A percentile compares a stretch with the other conserved stretches of the same genome.
These are phyloP conservation scores for Microctenopoma lineatum DNA, from an alignment of 2,797 vertebrate genomes.

Conservation along the genomic window DNA sequence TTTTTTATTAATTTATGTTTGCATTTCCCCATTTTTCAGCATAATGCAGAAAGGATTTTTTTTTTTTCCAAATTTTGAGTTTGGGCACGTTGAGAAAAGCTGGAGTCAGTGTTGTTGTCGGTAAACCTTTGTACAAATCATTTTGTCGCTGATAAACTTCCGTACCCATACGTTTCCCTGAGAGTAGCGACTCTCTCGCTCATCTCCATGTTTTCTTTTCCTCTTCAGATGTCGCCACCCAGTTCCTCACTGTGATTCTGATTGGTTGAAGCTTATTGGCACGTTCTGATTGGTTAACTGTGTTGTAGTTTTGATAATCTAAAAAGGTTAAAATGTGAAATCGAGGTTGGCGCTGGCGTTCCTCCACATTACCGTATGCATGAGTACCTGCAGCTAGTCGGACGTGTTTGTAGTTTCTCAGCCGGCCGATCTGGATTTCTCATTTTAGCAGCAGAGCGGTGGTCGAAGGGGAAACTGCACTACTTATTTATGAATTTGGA, in stretches of 20 bases:
- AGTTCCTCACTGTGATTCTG: conserved; percentile 26
- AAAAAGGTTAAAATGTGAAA: conserved; percentile 55
- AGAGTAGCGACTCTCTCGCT: background rate
- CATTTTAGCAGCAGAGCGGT: conserved; percentile 7
- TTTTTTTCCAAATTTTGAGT: too few relatives aligned
- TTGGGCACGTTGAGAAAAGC: background rate
- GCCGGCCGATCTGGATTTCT: conserved; percentile 37
- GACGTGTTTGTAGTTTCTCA: conserved; percentile 69
- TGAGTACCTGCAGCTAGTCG: conserved; percentile 64
- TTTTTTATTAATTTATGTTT: too few relatives aligned
- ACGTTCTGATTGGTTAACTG: conserved; percentile 47
- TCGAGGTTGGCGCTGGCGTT: conserved; percentile 18
- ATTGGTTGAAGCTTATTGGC: conserved; percentile 44
- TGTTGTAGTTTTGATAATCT: conserved; percentile 21
- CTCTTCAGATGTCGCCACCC: conserved; percentile 3
- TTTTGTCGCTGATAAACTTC: background rate
- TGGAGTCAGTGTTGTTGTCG: background rate
- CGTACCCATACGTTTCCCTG: background rate
- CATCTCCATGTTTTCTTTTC: background rate
- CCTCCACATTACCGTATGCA: conserved; percentile 61
- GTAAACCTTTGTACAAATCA: background rate
- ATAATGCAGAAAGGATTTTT: too few relatives aligned
- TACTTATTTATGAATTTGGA: conserved; percentile 73
- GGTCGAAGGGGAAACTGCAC: conserved; percentile 61
- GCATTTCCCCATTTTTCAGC: too few relatives aligned